Evolutionary conservation across 2,888 invertebrate genomes (phyloP).

Genomic region (Cosmia pyralina): DNA sequence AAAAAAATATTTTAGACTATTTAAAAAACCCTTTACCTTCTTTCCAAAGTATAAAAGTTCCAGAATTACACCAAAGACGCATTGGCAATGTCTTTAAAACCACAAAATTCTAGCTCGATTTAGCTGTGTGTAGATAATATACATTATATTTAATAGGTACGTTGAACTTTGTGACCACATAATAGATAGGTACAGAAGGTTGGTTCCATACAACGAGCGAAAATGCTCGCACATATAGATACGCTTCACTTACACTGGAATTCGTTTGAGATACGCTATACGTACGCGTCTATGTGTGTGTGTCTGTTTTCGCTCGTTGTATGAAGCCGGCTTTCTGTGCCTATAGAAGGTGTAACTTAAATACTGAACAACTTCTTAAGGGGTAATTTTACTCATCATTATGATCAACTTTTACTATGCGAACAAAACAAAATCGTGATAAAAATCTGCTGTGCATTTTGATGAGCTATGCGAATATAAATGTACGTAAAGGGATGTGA

Average conservation of each 20-base stretch:
- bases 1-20: too few species aligned
- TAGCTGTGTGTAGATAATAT: not conserved
- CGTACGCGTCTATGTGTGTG: not conserved
- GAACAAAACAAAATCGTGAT: too few species aligned
- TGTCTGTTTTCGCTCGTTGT: not conserved
- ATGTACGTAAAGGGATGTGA: too few species aligned
- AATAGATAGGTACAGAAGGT: constrained; percentile 3
- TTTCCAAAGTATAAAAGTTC: not conserved
- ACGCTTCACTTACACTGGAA: not conserved
- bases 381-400: too few species aligned
- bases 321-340: not conserved
- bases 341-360: too few species aligned
- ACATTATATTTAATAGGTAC: not conserved
- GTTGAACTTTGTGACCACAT: not conserved
- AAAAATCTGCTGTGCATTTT: too few species aligned
- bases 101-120: not conserved
- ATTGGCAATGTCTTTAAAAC: constrained; percentile 9
- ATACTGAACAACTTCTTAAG: too few species aligned
- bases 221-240: not conserved
- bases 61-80: not conserved
- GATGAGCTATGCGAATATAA: too few species aligned
- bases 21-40: too few species aligned
- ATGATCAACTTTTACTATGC: too few species aligned
- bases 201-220: too few species aligned
- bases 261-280: not conserved